Evolutionary conservation across 2,797 vertebrate genomes (phyloP).

Genomic region (Poecile montanus): DNA sequence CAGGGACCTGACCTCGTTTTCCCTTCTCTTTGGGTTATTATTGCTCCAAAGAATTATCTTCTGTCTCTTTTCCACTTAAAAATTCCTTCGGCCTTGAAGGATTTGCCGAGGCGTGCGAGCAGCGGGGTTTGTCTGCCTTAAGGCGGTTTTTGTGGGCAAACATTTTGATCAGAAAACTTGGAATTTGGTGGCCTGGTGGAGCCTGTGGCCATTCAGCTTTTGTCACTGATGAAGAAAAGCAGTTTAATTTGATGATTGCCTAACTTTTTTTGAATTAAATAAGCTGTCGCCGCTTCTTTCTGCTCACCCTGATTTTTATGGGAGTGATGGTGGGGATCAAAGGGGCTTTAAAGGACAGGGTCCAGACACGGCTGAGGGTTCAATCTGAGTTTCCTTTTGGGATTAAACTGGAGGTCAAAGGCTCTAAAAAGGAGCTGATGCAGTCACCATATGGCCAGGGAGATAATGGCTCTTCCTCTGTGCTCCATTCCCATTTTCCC

Average conservation of each 20-base stretch:
- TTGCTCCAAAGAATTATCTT: neutral
- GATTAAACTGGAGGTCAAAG: neutral
- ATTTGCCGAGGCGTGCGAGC: neutral
- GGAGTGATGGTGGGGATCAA: neutral
- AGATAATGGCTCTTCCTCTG: neutral
- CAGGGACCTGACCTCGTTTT: neutral
- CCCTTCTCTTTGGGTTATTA: neutral
- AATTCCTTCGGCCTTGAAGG: neutral
- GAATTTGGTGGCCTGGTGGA: neutral
- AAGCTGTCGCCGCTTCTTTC: neutral
- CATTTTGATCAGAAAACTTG: neutral
- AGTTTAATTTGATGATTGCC: neutral
- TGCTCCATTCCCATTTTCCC: neutral
- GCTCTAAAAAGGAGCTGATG: neutral
- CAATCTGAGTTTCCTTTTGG: neutral
- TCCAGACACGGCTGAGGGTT: neutral
- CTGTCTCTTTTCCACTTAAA: neutral
- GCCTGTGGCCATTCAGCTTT: neutral
- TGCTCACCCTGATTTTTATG: neutral
- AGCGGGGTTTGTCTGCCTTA: neutral
- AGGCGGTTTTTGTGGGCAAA: neutral
- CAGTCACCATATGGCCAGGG: neutral
- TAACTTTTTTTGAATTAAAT: neutral
- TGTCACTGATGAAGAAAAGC: neutral
- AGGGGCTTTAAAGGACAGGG: neutral